Conservation (phyloP, 2,113 vertebrate genomes). For the Gallinago jamesoni region DNA sequence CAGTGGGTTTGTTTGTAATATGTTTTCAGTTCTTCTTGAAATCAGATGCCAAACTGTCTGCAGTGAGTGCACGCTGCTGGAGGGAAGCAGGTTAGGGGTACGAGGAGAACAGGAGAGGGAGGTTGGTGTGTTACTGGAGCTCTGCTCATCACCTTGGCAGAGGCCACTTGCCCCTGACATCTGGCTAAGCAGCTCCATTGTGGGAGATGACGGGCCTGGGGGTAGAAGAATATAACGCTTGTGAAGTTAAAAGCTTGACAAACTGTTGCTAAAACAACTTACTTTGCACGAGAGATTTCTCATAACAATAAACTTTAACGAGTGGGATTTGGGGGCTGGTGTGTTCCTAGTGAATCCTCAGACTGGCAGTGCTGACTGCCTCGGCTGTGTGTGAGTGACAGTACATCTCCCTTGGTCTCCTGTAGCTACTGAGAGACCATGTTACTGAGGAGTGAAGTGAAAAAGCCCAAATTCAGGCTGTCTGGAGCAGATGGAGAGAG, state of each 20-base stretch:
- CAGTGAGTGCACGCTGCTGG: neutral
- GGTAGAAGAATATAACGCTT: neutral
- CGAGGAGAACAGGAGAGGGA: neutral
- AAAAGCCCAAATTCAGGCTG: neutral
- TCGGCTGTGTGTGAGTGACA: neutral
- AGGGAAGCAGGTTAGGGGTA: neutral
- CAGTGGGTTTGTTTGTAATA: neutral
- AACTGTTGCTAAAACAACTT: neutral
- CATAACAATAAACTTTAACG: neutral
- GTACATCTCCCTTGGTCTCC: neutral
- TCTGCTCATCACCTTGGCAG: neutral
- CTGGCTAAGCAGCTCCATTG: neutral
- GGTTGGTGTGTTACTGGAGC: accelerated
- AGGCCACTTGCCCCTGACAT: neutral
- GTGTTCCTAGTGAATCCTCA: neutral
- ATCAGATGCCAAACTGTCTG: neutral
- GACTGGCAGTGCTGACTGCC: neutral
- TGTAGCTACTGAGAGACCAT: neutral
- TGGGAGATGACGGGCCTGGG: neutral
- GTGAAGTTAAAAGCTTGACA: neutral
- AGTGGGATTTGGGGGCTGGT: neutral
- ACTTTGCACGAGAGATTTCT: neutral
- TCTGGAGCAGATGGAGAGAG: neutral
- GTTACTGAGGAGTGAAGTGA: neutral
- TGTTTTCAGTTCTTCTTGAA: neutral